phyloP scores from a whole-genome alignment of 1,140 invertebrate genomes.

The Drosophila biarmipes region DNA sequence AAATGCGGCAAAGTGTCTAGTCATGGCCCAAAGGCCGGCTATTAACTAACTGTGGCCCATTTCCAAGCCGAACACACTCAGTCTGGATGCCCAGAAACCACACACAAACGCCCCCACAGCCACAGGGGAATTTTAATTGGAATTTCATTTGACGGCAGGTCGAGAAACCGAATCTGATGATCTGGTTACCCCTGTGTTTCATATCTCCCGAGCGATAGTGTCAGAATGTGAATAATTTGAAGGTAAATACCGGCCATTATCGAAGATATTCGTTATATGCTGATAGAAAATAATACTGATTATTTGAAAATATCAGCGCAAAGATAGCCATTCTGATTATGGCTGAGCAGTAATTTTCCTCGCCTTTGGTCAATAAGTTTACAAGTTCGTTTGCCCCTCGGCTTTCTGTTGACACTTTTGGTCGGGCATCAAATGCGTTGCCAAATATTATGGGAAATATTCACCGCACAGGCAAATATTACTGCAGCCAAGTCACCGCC shows the following conservation, averaged over 20 bases:
- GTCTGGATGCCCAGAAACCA: background rate
- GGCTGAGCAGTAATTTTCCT: background rate
- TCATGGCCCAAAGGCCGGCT: conserved; percentile 65
- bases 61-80: conserved; percentile 46
- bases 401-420: conserved; percentile 43
- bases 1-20: conserved; percentile 62
- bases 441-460: conserved; percentile 67
- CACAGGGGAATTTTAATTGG: conserved; percentile 57
- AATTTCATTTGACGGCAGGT: conserved; percentile 52
- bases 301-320: background rate
- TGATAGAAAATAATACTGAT: background rate
- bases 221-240: conserved; percentile 31
- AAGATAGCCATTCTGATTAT: background rate
- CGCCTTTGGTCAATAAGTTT: too few relatives aligned
- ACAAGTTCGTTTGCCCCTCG: background rate
- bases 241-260: conserved; percentile 4
- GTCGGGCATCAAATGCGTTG: conserved; percentile 56
- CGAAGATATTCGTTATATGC: conserved; percentile 8
- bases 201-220: conserved; percentile 5
- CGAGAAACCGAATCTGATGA: conserved; percentile 28
- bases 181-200: conserved; percentile 15
- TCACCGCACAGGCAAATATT: conserved; percentile 52
- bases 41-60: conserved; percentile 77
- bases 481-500: conserved; percentile 9
- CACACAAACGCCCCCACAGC: conserved; percentile 18